These are phyloP conservation scores for Melanostoma mellinum DNA, from an alignment of 2,888 invertebrate species.

Conservation along the genomic window DNA sequence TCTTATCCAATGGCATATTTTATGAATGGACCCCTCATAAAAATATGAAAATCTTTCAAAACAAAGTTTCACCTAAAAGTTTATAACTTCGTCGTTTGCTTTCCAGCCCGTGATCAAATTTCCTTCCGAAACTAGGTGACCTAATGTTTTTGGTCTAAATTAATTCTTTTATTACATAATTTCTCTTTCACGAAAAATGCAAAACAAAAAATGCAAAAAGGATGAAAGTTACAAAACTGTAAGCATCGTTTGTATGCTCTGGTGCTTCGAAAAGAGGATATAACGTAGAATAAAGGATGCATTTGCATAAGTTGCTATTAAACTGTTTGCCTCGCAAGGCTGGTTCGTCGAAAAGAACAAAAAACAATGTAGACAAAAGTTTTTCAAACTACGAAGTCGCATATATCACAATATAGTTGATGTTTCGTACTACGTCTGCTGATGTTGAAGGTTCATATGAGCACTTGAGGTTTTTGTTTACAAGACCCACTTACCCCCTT, in stretches of 20 bases:
- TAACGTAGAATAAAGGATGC: slow-evolving; percentile 26
- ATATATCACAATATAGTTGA: slow-evolving; percentile 17
- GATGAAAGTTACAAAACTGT: not conserved
- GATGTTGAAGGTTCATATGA: not conserved
- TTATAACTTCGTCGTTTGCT: too few relatives aligned
- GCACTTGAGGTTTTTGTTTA: not conserved
- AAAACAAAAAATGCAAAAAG: slow-evolving; percentile 6
- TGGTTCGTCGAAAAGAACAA: not conserved
- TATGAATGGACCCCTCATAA: too few relatives aligned
- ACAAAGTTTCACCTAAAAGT: too few relatives aligned
- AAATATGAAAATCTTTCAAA: too few relatives aligned
- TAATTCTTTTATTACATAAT: not conserved
- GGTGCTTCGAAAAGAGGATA: slow-evolving; percentile 22
- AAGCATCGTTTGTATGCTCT: slow-evolving; percentile 1
- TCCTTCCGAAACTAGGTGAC: too few relatives aligned
- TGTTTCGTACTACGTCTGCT: not conserved
- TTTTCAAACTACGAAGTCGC: slow-evolving; percentile 43
- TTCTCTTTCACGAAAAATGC: not conserved
- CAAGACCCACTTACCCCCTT: not conserved
- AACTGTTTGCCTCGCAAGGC: slow-evolving; percentile 18
- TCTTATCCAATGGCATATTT: too few relatives aligned
- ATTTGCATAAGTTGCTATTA: slow-evolving; percentile 46
- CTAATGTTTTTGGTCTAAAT: slow-evolving; percentile 10
- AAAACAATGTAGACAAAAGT: slow-evolving; percentile 46
- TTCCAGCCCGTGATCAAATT: too few relatives aligned